Base-by-base conservation (phyloP, 2,888 invertebrate genomes). In the Microplitis deprimator region DNA sequence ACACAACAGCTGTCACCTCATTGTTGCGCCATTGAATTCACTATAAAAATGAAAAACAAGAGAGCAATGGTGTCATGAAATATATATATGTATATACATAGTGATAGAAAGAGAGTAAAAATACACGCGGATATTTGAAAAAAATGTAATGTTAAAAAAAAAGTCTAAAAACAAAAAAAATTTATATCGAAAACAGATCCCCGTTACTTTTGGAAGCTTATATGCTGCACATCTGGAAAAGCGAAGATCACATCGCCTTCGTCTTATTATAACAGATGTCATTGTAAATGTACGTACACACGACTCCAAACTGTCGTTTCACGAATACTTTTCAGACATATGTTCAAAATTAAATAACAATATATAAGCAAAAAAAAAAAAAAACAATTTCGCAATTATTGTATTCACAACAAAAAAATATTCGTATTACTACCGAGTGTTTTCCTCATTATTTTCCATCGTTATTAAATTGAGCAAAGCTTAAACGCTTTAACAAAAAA, bases 1-100 rank as follows among this genome's bases (percentile, higher is more conserved):
- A 50, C 10, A 65, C 29, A 65, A 29, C 65, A 65, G 65, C 65
- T 65, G 65, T 29, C 65, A 29, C 65, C 65, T 13, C 38, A 65
- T 65, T 29, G 20, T 29, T 29, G 6, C 4, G 29, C 29, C 38
- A 65, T 65, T 29, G 65, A 65, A 29, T 50, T 50, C 50, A 13
- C 50, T 8, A 13, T 50, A 50, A 50, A 50, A 50, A 50, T 50
- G 50, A 50, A 50, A 50, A 50, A 50, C 50, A 50, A 50, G 50
- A 50, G 50, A 50, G 50, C 50, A 50, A 50, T 50, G 50, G 8
- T 50, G 50, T 50, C 13, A 13, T 13, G 8, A 50, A 50, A 50
- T 50, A 50, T 5, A 50, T 50, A 50, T 13, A 29, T 29, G 2
- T 2, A 29, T 50, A 13, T 13, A 50, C 5, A 8, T 10, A 13